These are phyloP conservation scores for Coenobita brevimanus DNA, from an alignment of 1,140 invertebrate genomes.

Conservation along the genomic window DNA sequence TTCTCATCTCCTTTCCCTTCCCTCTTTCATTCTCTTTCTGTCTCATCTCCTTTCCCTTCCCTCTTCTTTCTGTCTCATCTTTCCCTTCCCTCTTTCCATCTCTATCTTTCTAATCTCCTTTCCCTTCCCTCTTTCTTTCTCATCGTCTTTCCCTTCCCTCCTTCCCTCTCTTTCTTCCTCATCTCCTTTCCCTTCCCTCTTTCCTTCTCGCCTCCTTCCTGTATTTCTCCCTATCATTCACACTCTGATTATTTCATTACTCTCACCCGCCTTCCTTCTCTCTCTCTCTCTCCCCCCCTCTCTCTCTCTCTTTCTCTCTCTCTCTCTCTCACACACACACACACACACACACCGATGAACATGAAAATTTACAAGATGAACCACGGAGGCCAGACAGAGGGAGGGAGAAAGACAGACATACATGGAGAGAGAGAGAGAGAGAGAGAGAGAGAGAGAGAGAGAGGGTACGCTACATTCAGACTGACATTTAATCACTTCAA, in stretches of 20 bases:
- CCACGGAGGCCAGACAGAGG: too few relatives aligned
- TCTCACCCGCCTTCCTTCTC: neutral
- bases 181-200: neutral
- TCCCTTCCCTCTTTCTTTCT: neutral
- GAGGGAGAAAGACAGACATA: too few relatives aligned
- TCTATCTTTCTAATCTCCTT: neutral
- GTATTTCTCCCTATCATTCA: neutral
- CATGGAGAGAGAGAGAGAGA: too few relatives aligned
- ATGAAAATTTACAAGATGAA: too few relatives aligned
- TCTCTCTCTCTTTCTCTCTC: neutral
- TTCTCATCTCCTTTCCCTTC: neutral
- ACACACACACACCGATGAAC: too few relatives aligned
- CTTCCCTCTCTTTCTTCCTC: neutral
- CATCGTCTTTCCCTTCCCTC: neutral
- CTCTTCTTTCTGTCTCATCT: neutral
- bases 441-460: too few relatives aligned
- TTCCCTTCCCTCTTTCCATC: neutral
- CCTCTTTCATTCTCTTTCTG: neutral
- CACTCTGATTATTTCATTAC: neutral
- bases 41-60: neutral
- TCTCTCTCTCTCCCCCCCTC: neutral
- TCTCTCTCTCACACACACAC: neutral
- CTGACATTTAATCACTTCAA: too few relatives aligned
- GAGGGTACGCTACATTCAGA: too few relatives aligned
- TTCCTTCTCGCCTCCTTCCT: neutral